Conservation (phyloP, 2,888 invertebrate genomes). For the Yponomeuta sedellus region DNA sequence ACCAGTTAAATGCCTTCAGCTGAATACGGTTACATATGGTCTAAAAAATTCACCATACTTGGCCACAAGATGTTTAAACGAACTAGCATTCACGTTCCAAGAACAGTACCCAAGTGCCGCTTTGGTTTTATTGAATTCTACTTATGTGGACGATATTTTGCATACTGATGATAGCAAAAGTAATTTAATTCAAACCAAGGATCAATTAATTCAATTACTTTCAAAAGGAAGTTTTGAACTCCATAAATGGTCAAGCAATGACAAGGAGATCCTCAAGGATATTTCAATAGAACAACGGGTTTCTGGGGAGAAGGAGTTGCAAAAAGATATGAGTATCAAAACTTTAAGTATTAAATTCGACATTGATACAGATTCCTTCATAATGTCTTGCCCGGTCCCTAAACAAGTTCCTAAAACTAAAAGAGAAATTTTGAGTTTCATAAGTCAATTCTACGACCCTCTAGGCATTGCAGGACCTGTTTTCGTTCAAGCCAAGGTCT, state of each 20-base stretch:
- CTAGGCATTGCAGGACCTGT: slow-evolving; percentile 9
- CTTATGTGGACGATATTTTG: slow-evolving; percentile 1
- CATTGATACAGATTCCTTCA: no score
- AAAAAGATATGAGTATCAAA: no score
- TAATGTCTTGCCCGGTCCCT: slow-evolving; percentile 18
- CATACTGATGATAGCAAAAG: slow-evolving; percentile 19
- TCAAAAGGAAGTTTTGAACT: slow-evolving; percentile 3
- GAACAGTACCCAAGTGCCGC: not conserved
- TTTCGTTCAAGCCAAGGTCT: slow-evolving; percentile 4
- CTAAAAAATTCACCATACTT: no score
- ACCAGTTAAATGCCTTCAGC: not conserved
- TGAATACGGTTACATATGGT: no score
- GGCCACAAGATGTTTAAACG: no score
- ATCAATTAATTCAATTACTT: slow-evolving; percentile 2
- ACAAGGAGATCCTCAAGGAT: no score
- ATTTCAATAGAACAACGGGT: no score
- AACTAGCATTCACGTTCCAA: not conserved
- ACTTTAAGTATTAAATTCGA: no score
- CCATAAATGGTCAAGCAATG: slow-evolving; percentile 12
- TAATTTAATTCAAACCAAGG: not conserved
- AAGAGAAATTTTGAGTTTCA: slow-evolving; percentile 11
- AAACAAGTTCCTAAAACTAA: slow-evolving; percentile 4
- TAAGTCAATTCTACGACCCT: slow-evolving; percentile 12
- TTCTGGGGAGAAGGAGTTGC: no score
- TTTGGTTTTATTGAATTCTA: slow-evolving; percentile 1